Evolutionary conservation across 2,113 vertebrate genomes (phyloP).

Genomic region (Salminus brasiliensis): DNA sequence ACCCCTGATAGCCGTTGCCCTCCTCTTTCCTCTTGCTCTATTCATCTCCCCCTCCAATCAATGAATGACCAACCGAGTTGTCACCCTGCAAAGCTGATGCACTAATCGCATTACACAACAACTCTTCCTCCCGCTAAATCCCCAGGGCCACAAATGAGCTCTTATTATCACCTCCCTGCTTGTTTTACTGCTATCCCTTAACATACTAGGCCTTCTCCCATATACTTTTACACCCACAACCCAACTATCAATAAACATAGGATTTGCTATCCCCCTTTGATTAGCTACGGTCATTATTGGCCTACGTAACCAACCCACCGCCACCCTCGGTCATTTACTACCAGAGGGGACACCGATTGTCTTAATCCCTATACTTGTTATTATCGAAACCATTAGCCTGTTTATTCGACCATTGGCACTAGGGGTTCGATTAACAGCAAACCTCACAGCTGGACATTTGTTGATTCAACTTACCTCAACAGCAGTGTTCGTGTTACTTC

Average conservation of each 20-base stretch:
- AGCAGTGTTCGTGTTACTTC: constrained; percentile 1
- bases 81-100: constrained; percentile 29
- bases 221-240: constrained; percentile 55
- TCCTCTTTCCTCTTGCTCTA: not conserved
- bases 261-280: constrained; percentile 21
- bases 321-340: constrained; percentile 30
- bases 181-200: constrained; percentile 27
- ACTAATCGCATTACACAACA: constrained; percentile 40
- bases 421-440: constrained; percentile 42
- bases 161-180: constrained; percentile 17
- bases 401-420: constrained; percentile 50
- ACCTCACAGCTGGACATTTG: constrained; percentile 45
- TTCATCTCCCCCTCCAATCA: not conserved
- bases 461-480: constrained; percentile 36
- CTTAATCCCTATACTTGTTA: constrained; percentile 41
- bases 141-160: constrained; percentile 35
- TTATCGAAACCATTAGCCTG: constrained; percentile 57
- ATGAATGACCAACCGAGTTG: constrained; percentile 16
- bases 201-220: constrained; percentile 32
- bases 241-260: constrained; percentile 46
- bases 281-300: constrained; percentile 48
- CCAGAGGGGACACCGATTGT: constrained; percentile 43
- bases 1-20: constrained; percentile 20
- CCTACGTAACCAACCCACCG: constrained; percentile 34
- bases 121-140: constrained; percentile 10